Conservation (phyloP, 2,888 invertebrate genomes). For the Catocala nupta region DNA sequence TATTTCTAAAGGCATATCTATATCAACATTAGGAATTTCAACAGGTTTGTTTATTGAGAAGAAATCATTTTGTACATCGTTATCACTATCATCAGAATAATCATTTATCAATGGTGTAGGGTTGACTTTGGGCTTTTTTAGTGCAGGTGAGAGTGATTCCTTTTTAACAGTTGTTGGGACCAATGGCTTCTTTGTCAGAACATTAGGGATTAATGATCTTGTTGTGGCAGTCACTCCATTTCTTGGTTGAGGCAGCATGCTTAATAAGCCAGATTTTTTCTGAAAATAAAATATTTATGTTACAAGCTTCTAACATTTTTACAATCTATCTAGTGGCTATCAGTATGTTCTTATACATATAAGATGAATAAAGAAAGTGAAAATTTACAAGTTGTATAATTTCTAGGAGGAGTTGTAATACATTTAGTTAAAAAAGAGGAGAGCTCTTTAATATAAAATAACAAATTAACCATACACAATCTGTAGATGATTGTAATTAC, state of each 20-base stretch:
- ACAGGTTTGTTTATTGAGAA: slow-evolving; percentile 84
- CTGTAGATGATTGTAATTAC: not conserved
- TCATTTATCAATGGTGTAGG: slow-evolving; percentile 57
- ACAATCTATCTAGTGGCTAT: not conserved
- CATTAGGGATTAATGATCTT: slow-evolving; percentile 79
- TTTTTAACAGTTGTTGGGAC: slow-evolving; percentile 57
- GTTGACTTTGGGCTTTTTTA: slow-evolving; percentile 60
- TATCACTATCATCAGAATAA: slow-evolving; percentile 81
- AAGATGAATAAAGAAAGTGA: too few species aligned
- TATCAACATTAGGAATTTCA: slow-evolving; percentile 73
- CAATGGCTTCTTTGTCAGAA: slow-evolving; percentile 76
- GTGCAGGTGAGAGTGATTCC: slow-evolving; percentile 52
- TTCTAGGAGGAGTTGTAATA: too few species aligned
- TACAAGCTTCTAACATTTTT: not conserved
- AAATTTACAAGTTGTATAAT: too few species aligned
- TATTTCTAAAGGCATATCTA: slow-evolving; percentile 71
- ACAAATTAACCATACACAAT: too few species aligned
- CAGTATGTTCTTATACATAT: too few species aligned
- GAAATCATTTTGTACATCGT: slow-evolving; percentile 85
- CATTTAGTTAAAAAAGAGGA: too few species aligned
- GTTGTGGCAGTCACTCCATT: slow-evolving; percentile 69
- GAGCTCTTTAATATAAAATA: too few species aligned
- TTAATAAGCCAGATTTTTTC: slow-evolving; percentile 90
- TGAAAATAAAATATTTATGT: slow-evolving; percentile 57
- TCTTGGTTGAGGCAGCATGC: slow-evolving; percentile 91